These are phyloP conservation scores for Sycophila sp. DNA, from an alignment of 1,140 invertebrate genomes.

Conservation along the genomic window DNA sequence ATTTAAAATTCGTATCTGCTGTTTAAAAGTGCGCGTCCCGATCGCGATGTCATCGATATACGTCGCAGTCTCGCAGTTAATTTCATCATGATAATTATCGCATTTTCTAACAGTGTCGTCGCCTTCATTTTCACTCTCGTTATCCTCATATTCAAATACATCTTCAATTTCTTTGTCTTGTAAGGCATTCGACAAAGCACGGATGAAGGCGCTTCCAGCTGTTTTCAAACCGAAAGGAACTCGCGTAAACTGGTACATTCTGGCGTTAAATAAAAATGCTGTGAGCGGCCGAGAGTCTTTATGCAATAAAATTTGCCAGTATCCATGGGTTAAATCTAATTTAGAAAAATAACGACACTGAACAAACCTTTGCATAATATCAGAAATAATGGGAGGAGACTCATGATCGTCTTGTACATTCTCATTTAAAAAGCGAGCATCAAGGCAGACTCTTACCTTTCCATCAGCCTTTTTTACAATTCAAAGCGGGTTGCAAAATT, in stretches of 20 bases:
- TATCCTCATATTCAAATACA: too few relatives aligned
- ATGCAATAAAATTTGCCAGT: slow-evolving; percentile 43
- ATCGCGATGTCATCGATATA: too few relatives aligned
- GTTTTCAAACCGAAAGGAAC: slow-evolving; percentile 24
- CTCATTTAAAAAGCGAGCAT: slow-evolving; percentile 37
- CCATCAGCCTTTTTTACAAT: slow-evolving; percentile 42
- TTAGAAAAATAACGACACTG: slow-evolving; percentile 29
- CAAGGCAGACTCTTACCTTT: slow-evolving; percentile 43
- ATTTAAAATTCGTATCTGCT: too few relatives aligned
- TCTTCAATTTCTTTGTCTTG: slow-evolving; percentile 17
- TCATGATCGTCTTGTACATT: background rate
- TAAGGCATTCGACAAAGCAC: background rate
- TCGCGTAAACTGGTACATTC: slow-evolving; percentile 9
- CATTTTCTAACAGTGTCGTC: too few relatives aligned
- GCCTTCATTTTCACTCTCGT: too few relatives aligned
- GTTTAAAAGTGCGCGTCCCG: background rate
- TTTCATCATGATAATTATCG: too few relatives aligned
- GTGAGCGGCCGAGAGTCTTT: background rate
- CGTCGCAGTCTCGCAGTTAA: too few relatives aligned
- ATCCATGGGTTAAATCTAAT: slow-evolving; percentile 41
- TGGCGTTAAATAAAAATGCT: slow-evolving; percentile 11
- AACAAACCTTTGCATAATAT: slow-evolving; percentile 19
- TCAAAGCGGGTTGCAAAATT: slow-evolving; percentile 43
- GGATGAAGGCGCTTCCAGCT: slow-evolving; percentile 12
- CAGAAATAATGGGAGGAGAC: slow-evolving; percentile 22